Conservation (phyloP, 2,797 vertebrate genomes). For the Diplodus sargus region DNA sequence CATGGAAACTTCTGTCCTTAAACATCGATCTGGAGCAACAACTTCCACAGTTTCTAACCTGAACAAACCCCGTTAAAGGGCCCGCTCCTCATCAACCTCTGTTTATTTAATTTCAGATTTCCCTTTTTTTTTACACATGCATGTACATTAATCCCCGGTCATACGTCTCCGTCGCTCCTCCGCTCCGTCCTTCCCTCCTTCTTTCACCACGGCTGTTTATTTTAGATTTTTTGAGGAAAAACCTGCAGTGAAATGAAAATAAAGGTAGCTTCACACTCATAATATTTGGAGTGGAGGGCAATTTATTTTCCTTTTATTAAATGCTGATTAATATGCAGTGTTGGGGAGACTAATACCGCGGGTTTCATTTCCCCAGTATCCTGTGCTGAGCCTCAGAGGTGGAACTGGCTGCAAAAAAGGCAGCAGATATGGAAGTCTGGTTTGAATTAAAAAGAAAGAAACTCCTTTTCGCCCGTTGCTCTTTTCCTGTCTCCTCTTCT, state of each 20-base stretch:
- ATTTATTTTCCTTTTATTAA: conserved; percentile 96
- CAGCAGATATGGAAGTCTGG: conserved; percentile 88
- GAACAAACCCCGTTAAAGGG: conserved; percentile 52
- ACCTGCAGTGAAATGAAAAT: conserved; percentile 80
- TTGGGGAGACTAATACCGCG: conserved; percentile 91
- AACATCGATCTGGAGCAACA: conserved; percentile 49
- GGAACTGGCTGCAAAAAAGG: conserved; percentile 66
- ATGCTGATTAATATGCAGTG: conserved; percentile 97
- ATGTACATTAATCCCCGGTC: conserved; percentile 61
- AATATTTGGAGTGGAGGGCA: conserved; percentile 94
- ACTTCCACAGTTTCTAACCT: conserved; percentile 24
- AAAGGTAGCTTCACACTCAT: conserved; percentile 85
- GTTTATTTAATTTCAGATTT: conserved; percentile 81
- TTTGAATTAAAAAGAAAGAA: conserved; percentile 89
- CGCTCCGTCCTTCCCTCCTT: conserved; percentile 44
- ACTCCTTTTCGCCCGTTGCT: conserved; percentile 76
- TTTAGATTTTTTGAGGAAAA: conserved; percentile 75
- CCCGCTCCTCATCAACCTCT: conserved; percentile 67
- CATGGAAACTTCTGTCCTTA: conserved; percentile 68
- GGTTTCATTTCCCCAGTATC: conserved; percentile 91
- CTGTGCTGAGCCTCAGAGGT: conserved; percentile 83
- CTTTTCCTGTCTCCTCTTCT: conserved; percentile 63
- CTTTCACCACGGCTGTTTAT: conserved; percentile 77
- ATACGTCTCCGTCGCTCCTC: conserved; percentile 52
- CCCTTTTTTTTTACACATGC: conserved; percentile 49